Conservation (phyloP, 1,140 invertebrate species). For the Scaptomyza hsui region DNA sequence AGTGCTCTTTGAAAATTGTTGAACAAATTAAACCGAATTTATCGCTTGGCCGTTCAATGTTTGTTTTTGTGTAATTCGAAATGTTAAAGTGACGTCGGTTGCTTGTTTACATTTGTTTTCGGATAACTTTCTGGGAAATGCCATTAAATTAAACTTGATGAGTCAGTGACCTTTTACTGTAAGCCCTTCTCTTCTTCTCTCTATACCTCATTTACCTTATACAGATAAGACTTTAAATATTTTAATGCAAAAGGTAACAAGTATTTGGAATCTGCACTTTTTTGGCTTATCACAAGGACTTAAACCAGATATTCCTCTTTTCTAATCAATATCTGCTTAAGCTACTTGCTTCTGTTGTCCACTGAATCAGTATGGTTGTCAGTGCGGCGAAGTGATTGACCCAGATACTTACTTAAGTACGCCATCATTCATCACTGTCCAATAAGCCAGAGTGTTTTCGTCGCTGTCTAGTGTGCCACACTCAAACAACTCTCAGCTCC, state of each 20-base stretch:
- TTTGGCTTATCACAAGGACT: slow-evolving; percentile 31
- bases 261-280: too few relatives aligned
- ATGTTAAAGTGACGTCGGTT: neutral
- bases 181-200: too few relatives aligned
- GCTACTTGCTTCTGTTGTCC: neutral
- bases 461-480: neutral
- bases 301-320: slow-evolving; percentile 17
- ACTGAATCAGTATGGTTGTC: neutral
- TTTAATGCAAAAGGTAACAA: too few relatives aligned
- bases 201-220: too few relatives aligned
- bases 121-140: slow-evolving; percentile 54
- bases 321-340: neutral
- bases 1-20: neutral
- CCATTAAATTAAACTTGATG: slow-evolving; percentile 67
- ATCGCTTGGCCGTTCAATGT: neutral
- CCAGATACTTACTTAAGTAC: slow-evolving; percentile 6
- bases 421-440: slow-evolving; percentile 29
- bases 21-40: slow-evolving; percentile 1
- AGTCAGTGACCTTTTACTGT: too few relatives aligned
- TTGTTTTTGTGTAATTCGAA: slow-evolving; percentile 16
- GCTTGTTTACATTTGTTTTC: slow-evolving; percentile 49
- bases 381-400: slow-evolving; percentile 20
- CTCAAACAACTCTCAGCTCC: neutral
- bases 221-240: too few relatives aligned
- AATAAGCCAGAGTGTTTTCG: slow-evolving; percentile 24